Conservation (phyloP, 2,888 invertebrate species). For the Nudaria mundana region DNA sequence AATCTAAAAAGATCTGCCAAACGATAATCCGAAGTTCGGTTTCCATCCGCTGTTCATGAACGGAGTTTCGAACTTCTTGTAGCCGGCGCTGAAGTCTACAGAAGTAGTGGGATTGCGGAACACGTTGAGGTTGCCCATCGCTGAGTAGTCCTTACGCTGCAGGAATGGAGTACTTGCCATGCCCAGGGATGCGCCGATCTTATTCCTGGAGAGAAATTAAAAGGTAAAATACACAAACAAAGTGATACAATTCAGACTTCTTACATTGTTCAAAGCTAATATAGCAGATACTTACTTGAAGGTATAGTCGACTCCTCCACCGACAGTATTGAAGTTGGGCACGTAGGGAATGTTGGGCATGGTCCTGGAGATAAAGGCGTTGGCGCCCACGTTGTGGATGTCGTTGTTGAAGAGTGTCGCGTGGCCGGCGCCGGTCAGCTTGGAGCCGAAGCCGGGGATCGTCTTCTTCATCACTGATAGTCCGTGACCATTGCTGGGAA, state of each 20-base stretch:
- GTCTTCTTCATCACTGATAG: conserved; percentile 33
- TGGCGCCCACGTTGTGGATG: conserved; percentile 15
- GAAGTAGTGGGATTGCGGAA: conserved; percentile 20
- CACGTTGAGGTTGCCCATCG: conserved; percentile 26
- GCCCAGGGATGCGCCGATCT: conserved; percentile 12
- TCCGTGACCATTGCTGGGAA: conserved; percentile 38
- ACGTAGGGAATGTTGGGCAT: conserved; percentile 12
- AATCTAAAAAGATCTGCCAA: conserved; percentile 10
- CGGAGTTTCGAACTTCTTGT: conserved; percentile 26
- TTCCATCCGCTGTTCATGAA: conserved; percentile 27
- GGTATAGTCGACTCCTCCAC: conserved; percentile 24
- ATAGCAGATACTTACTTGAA: conserved; percentile 16
- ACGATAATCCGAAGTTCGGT: conserved; percentile 19
- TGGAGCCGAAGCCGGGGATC: conserved; percentile 39
- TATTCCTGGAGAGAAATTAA: conserved; percentile 17
- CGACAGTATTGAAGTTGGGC: conserved; percentile 22
- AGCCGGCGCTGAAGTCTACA: conserved; percentile 24
- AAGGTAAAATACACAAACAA: neutral
- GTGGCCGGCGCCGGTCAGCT: conserved; percentile 42
- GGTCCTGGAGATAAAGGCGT: conserved; percentile 18
- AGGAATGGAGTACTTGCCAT: conserved; percentile 21
- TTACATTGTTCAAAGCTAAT: no score
- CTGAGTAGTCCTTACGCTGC: conserved; percentile 27
- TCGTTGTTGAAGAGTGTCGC: conserved; percentile 40
- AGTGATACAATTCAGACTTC: no score